Base-by-base conservation (phyloP, 1,140 invertebrate genomes). In the Panagrolaimus sp. region DNA sequence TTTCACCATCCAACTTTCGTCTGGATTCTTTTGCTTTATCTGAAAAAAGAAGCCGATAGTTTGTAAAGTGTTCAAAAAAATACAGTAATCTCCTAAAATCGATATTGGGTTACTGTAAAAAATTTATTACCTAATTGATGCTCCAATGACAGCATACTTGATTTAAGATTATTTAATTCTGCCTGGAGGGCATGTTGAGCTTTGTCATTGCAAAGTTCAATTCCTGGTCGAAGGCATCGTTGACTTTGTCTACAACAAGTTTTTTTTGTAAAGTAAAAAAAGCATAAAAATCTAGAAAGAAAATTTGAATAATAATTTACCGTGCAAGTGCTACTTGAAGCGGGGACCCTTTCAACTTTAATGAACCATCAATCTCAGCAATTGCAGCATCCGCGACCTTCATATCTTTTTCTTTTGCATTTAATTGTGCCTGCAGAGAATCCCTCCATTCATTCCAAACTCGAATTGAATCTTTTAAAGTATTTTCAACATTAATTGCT, bases 391-490 rank as follows among this genome's bases (percentile, higher is more conserved):
- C 78, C 3, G 78, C 78, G 1, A 72, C 63, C 43, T 75, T 76
- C 32, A 78, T 78, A 38, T 80, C 78, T 66, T 80, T 80, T 21
- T 81, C 78, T 66, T 80, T 80, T 8, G 65, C 76, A 15, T 65
- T 70, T 7, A 79, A 66, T 26, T 79, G 78, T 9, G 62, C 72
- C 55, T 78, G 78, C 43, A 80, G 44, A 24, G 71, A 67, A 69
- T 80, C 78, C 24, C 79, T 70, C 78, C 78, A 80, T 48, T 81
- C 78, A 32, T 75, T 75, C 78, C 78, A 80, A 24, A 47, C 77
- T 63, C 73, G 71, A 28, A 78, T 71, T 0, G 78, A 80, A 67
- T 79, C 78, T 67, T 79, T 79, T 12, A 79, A 67, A 14, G 78
- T 72, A 43, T 77, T 75, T 43, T 79, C 78, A 1, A 79, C 78